phyloP scores from a whole-genome alignment of 2,888 invertebrate species.

The Salticus scenicus region DNA sequence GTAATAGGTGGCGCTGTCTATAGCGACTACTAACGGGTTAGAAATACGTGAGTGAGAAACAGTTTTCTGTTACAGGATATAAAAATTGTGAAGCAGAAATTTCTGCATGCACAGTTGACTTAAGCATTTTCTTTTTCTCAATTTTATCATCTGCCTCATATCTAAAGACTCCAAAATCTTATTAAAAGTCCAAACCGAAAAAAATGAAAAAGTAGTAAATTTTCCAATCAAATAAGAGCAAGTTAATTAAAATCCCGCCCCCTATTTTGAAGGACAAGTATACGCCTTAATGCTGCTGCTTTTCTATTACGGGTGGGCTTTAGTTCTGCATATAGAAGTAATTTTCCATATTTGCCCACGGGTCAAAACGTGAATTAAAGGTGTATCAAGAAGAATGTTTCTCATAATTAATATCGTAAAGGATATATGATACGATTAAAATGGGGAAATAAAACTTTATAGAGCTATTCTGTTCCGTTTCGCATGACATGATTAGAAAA shows the following conservation, averaged over 20 bases:
- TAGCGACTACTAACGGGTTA: too few relatives aligned
- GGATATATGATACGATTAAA: too few relatives aligned
- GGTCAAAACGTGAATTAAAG: conserved; percentile 10
- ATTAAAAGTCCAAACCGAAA: conserved; percentile 23
- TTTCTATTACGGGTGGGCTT: conserved; percentile 44
- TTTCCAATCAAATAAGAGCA: conserved; percentile 59
- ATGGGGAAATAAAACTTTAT: neutral
- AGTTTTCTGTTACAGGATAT: too few relatives aligned
- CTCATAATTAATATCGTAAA: neutral
- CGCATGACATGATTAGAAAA: too few relatives aligned
- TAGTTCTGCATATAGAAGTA: neutral
- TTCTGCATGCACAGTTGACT: too few relatives aligned
- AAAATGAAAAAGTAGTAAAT: conserved; percentile 33
- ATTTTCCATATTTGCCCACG: conserved; percentile 33
- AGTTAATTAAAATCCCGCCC: conserved; percentile 68
- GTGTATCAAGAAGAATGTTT: neutral
- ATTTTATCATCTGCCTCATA: too few relatives aligned
- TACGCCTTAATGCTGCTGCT: conserved; percentile 51
- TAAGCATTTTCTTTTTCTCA: too few relatives aligned
- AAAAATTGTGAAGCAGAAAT: too few relatives aligned
- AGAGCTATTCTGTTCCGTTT: neutral
- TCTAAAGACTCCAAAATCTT: too few relatives aligned
- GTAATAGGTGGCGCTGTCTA: too few relatives aligned
- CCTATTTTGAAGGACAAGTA: conserved; percentile 46
- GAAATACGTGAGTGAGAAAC: too few relatives aligned